Percentiles rank a stretch among this genome's conserved stretches.
These are phyloP conservation scores for Octodon degus DNA, from an alignment of 2,113 vertebrate species.

Conservation along the genomic window DNA sequence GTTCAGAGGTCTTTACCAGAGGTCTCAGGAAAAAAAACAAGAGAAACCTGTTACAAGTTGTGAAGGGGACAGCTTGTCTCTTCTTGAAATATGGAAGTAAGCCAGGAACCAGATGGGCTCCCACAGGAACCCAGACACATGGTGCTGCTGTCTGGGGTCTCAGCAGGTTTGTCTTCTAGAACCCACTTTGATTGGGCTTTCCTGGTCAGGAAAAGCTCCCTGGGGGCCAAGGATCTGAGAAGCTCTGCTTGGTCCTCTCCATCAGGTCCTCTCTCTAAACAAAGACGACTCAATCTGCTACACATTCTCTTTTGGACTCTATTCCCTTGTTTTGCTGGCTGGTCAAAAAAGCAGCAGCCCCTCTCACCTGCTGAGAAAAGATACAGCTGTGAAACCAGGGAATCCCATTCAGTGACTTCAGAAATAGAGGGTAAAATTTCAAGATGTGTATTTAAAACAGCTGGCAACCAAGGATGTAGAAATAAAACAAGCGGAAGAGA, in stretches of 20 bases:
- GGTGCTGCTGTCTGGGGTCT: neutral
- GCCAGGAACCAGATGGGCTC: neutral
- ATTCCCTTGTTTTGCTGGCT: neutral
- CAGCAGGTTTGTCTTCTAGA: neutral
- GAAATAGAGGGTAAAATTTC: neutral
- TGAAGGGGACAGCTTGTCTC: neutral
- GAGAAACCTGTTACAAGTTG: neutral
- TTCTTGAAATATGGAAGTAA: neutral
- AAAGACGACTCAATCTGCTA: neutral
- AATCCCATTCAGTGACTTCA: neutral
- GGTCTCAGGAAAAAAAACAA: neutral
- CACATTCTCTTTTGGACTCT: too few species aligned
- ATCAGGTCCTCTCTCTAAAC: neutral
- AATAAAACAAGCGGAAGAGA: neutral
- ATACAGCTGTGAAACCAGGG: neutral
- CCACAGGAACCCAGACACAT: neutral
- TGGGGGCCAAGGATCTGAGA: neutral
- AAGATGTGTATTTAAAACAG: neutral
- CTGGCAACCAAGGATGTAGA: neutral
- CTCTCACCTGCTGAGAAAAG: neutral
- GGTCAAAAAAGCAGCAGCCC: neutral
- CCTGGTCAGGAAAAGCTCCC: neutral
- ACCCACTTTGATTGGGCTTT: neutral
- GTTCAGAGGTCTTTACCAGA: neutral
- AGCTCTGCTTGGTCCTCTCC: neutral